Evolutionary conservation across 2,888 invertebrate genomes (phyloP), one percentile per base, ranked within the genome.

Genomic region (Seira sanloemensis): DNA sequence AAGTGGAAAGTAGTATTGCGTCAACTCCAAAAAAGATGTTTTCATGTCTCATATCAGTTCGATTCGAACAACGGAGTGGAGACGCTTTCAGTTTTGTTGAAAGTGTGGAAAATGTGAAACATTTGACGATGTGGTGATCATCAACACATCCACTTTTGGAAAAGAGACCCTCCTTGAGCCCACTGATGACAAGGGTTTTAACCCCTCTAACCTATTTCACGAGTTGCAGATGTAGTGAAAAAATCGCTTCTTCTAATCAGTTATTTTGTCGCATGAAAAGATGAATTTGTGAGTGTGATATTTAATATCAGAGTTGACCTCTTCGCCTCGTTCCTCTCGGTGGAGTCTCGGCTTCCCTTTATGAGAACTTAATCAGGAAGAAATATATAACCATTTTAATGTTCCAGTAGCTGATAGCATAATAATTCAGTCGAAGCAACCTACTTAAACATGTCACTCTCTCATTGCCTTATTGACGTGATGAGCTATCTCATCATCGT

Each of bases 231-330:
- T 88, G 86, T 87, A 78, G 54, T 82, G 79, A 86, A 88, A 50
- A n/a, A n/a, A n/a, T n/a, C n/a, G n/a, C n/a, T n/a, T n/a, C n/a
- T n/a, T n/a, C n/a, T n/a, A n/a, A 67, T 80, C 85, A 86, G 86
- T 86, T 85, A 82, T 86, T n/a, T 86, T 86, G 85, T 86, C 87
- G 87, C 87, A 74, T 84, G 82, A 85, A 67, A 66, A 58, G 65
- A 81, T 85, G 84, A 85, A 85, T 87, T 86, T 84, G 82, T 85
- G 86, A 84, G 86, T 85, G 86, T 88, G 86, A 88, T 88, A 88
- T 76, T 86, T 83, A 85, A 78, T 75, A 84, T 85, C 85, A 78
- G 26, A 16, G 66, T 67, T 85, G 77, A 86, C 86, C 85, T 82
- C 54, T 86, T 71, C 58, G 66, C 78, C 58, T 78, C 46, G 24